Evolutionary conservation across 2,797 vertebrate genomes (phyloP).

Genomic region (Chiloscyllium punctatum): DNA sequence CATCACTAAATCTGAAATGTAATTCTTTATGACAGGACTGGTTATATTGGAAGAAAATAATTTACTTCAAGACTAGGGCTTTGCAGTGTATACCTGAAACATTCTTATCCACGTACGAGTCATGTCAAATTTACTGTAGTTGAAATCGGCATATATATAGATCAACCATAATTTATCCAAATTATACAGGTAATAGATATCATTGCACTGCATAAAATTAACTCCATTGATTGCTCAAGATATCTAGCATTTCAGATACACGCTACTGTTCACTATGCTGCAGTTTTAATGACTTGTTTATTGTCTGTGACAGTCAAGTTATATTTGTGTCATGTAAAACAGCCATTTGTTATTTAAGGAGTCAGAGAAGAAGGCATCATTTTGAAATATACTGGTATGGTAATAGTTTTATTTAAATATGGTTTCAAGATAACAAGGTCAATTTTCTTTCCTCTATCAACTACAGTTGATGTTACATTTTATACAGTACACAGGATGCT

Average conservation of each 20-base stretch:
- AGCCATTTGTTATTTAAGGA: constrained; percentile 33
- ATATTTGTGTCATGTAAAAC: constrained; percentile 36
- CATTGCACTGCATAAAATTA: constrained; percentile 28
- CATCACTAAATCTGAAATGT: constrained; percentile 75
- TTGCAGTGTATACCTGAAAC: constrained; percentile 52
- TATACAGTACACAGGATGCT: not conserved
- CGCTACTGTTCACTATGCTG: not conserved
- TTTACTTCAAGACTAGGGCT: constrained; percentile 64
- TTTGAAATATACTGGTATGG: constrained; percentile 21
- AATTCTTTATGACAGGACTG: constrained; percentile 88
- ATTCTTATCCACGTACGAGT: constrained; percentile 61
- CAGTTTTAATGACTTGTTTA: constrained; percentile 35
- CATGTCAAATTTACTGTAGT: constrained; percentile 66
- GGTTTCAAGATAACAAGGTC: not conserved
- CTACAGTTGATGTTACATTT: not conserved
- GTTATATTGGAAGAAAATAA: constrained; percentile 86
- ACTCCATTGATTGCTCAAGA: not conserved
- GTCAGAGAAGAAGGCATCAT: constrained; percentile 2
- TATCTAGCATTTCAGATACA: constrained; percentile 13
- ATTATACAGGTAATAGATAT: constrained; percentile 54
- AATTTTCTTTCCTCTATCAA: not conserved
- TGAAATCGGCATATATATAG: constrained; percentile 59
- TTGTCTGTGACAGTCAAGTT: constrained; percentile 36
- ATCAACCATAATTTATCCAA: constrained; percentile 59
- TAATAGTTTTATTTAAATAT: constrained; percentile 17